These are phyloP conservation scores for Alcedo quadribrachys DNA, from an alignment of 2,797 vertebrate species.

Conservation along the genomic window DNA sequence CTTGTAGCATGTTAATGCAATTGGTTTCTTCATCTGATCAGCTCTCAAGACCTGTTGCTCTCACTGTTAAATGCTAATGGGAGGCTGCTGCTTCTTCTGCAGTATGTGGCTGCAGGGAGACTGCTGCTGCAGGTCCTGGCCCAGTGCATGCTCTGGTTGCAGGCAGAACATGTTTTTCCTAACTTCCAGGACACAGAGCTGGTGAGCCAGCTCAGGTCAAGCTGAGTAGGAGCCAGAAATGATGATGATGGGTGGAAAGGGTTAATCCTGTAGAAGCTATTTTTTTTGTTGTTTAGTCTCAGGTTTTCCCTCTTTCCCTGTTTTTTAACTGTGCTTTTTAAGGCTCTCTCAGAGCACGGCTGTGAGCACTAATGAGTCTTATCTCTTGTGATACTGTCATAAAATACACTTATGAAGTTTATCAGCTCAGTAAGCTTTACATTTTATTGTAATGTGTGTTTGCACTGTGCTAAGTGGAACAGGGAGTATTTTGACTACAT, in stretches of 20 bases:
- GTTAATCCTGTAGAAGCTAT: not conserved
- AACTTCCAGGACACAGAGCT: not conserved
- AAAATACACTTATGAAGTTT: conserved; percentile 57
- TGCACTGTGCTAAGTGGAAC: conserved; percentile 51
- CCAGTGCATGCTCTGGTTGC: not conserved
- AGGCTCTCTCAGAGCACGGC: not conserved
- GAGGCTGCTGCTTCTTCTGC: not conserved
- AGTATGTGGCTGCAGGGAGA: not conserved
- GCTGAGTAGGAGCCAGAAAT: not conserved
- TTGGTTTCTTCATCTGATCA: not conserved
- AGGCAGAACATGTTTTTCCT: not conserved
- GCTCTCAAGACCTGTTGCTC: not conserved
- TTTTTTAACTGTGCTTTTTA: not conserved
- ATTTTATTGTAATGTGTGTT: conserved; percentile 47
- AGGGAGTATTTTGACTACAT: conserved; percentile 56
- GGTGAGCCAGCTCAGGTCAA: not conserved
- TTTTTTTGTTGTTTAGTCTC: not conserved
- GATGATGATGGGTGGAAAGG: not conserved
- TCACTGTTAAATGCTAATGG: not conserved
- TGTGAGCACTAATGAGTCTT: conserved; percentile 52
- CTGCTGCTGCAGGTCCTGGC: not conserved
- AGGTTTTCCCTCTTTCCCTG: not conserved
- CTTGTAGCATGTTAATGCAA: not conserved
- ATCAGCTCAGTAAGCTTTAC: conserved; percentile 37
- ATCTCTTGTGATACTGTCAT: conserved; percentile 52